Base-by-base conservation (phyloP, 2,888 invertebrate genomes). In the Campopleginae sp. region DNA sequence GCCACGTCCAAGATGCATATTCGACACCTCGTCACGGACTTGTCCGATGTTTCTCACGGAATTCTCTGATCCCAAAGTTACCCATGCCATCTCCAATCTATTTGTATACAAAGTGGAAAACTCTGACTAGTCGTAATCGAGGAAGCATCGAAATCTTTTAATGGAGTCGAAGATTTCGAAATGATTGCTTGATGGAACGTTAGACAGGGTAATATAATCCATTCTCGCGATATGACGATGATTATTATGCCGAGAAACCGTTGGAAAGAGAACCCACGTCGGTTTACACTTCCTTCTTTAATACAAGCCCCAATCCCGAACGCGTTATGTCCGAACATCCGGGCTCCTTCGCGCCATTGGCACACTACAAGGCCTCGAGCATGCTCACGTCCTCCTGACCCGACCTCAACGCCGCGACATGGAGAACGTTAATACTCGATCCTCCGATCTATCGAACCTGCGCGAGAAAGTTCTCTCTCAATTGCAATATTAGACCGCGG, bases 361-460 rank as follows among this genome's bases (percentile, higher is more conserved):
- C 63, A 54, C 14, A 66, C 38, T 38, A 66, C 38, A 66, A 74
- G 70, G 23, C 54, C 38, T 38, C 54, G 31, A 74, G 72, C 68
- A 61, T 75, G 19, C 68, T 68, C 61, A n/a, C 84, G 86, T 82
- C 86, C 86, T 86, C 82, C 82, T 86, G 86, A 84, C 86, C 86
- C 81, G 84, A 79, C 84, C 84, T 76, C 81, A 48, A 65, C 78
- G 74, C 10, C 84, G 48, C 84, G 48, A 54, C 48, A 61, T 65
- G 54, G 74, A 51, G 77, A 78, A 70, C 51, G 38, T 44, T 23
- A 63, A 70, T 31, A 44, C 46, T n/a, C 48, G 31, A 23, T 44
- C 8, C 38, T 82, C 65, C 85, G 65, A 66, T 78, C 75, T 76
- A 58, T 85, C 76, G 79, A 46, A 58, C 46, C 75, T 78, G 70